A percentile compares a stretch with the other conserved stretches of the same genome.
Conservation (phyloP, 2,113 vertebrate genomes). For the Hystrix cristata region DNA sequence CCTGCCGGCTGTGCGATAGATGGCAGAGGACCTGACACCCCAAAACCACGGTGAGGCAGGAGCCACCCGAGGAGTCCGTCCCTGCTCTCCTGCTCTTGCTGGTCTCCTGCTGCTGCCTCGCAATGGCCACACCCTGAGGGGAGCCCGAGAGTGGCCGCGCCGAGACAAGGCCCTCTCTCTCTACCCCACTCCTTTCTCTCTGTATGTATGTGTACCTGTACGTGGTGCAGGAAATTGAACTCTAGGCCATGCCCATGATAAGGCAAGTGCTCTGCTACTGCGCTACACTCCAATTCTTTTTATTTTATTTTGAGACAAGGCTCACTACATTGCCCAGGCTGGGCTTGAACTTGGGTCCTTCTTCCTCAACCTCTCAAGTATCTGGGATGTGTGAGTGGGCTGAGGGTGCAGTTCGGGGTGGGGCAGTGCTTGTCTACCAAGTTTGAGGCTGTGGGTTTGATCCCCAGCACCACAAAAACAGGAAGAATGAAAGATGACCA, state of each 20-base stretch:
- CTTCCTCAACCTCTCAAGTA: not conserved
- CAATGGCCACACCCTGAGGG: not conserved
- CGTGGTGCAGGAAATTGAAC: not conserved
- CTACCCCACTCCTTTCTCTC: no score
- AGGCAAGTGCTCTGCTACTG: not conserved
- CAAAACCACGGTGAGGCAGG: not conserved
- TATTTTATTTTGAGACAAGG: not conserved
- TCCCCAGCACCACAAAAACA: not conserved
- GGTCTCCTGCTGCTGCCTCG: not conserved
- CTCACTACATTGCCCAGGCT: not conserved
- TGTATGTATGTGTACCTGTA: not conserved
- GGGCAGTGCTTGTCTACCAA: no score
- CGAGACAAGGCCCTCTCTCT: not conserved
- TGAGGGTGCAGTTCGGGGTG: not conserved
- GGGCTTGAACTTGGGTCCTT: not conserved
- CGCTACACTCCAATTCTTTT: not conserved
- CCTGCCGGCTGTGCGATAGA: rapidly evolving
- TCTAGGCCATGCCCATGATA: not conserved
- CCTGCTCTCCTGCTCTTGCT: not conserved
- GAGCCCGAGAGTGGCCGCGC: not conserved
- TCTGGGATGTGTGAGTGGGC: not conserved
- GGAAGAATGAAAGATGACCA: not conserved
- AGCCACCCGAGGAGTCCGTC: not conserved
- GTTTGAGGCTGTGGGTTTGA: not conserved
- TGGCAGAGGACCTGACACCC: not conserved